Evolutionary conservation across 1,140 invertebrate genomes (phyloP), one percentile per base, ranked within the genome.

Genomic region (Grapholita molesta): DNA sequence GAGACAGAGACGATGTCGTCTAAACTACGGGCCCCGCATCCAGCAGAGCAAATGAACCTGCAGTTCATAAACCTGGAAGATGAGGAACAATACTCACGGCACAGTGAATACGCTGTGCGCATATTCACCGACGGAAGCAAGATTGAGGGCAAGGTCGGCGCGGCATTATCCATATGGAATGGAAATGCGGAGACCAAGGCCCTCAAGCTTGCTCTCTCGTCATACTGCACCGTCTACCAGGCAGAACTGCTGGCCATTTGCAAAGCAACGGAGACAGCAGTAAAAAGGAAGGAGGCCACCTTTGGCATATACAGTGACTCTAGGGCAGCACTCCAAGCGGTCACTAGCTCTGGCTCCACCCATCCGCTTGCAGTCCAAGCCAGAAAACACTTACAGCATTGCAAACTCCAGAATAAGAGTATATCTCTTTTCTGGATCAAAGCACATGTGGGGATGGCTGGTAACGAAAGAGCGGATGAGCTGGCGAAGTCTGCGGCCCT

Each of bases 191-290:
- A 79, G 38, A 72, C 15, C 5, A 67, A 48, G 25, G 25, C 15
- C 65, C 2, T 3, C 3, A 77, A 74, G 23, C 15, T 75, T 2
- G 68, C 42, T 3, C 38, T 77, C 42, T 21, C 52, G n/a, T 7
- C 66, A 1, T 71, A 53, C 61, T 79, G 77, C 69, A 70, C 77
- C 0, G 78, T 77, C 23, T 77, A 70, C 66, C 78, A 79, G 55
- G 75, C 78, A 1, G 78, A 79, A 53, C 48, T 79, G 2, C 11
- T 71, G 9, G 75, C 71, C 21, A 24, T 76, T 32, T 11, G 24
- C 0, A 32, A 52, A 64, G 75, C 72, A 0, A 64, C 70, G 0
- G 21, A 18, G n/a, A n/a, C 30, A 3, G 38, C 68, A 4, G 7
- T 69, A 0, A 42, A 35, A 24, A 11, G 25, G 2, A 11, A 0